phyloP scores from a whole-genome alignment of 53 echinoderm and acorn worm genomes.

The Patiria pectinifera region DNA sequence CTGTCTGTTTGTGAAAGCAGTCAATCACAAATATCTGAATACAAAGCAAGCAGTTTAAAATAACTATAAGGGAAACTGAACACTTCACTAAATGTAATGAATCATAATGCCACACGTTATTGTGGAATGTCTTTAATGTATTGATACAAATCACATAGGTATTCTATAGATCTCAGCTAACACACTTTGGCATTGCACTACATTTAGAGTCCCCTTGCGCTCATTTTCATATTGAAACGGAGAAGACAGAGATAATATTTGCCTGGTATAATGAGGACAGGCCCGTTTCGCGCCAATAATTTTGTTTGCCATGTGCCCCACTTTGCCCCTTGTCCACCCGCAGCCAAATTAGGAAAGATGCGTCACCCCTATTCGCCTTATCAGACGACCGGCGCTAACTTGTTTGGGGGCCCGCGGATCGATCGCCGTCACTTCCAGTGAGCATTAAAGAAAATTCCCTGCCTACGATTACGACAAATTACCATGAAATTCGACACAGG shows the following conservation, averaged over 20 bases:
- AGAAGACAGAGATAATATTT: slow-evolving; percentile 45
- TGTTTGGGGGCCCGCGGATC: slow-evolving; percentile 32
- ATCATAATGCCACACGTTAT: no score
- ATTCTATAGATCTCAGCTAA: no score
- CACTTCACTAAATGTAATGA: no score
- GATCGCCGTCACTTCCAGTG: slow-evolving; percentile 56
- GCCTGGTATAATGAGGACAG: slow-evolving; percentile 36
- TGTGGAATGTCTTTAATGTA: no score
- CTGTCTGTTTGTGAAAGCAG: no score
- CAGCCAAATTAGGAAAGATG: slow-evolving; percentile 38
- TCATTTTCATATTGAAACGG: neutral
- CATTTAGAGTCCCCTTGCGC: neutral
- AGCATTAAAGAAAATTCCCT: slow-evolving; percentile 65
- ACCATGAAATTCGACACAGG: slow-evolving; percentile 89
- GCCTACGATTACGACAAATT: slow-evolving; percentile 89
- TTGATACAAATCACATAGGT: no score
- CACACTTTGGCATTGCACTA: neutral
- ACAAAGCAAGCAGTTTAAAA: no score
- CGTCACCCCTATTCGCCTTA: slow-evolving; percentile 27
- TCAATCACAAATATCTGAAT: no score
- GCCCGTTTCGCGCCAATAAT: slow-evolving; percentile 59
- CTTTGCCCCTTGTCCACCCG: slow-evolving; percentile 39
- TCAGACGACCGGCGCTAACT: slow-evolving; percentile 37
- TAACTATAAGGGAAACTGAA: no score
- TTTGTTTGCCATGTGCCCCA: slow-evolving; percentile 49